Evolutionary conservation across 1,140 invertebrate species (phyloP).

Genomic region (Kradibia gibbosae): DNA sequence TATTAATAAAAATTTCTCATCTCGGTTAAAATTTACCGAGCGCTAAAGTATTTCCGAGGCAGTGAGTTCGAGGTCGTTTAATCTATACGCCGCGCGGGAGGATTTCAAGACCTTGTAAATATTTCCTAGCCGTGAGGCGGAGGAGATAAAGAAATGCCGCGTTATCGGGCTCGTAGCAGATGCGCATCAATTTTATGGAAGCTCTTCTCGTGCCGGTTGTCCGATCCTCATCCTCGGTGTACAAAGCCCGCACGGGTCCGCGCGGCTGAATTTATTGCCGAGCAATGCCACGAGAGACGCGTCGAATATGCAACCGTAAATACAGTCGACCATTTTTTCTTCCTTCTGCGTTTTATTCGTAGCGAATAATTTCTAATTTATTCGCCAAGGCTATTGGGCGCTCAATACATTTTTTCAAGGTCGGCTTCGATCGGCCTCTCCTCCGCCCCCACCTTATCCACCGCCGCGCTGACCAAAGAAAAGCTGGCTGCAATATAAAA

Average conservation of each 20-base stretch:
- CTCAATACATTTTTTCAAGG: conserved; percentile 45
- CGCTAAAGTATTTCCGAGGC: not conserved
- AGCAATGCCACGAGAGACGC: not conserved
- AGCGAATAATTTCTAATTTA: conserved; percentile 35
- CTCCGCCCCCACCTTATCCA: too few relatives aligned
- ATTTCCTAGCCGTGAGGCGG: not conserved
- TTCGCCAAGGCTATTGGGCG: conserved; percentile 22
- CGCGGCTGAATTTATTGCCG: conserved; percentile 13
- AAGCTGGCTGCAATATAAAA: conserved; percentile 11
- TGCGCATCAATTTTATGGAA: conserved; percentile 18
- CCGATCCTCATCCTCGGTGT: not conserved
- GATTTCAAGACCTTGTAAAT: conserved; percentile 3
- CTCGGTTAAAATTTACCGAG: not conserved
- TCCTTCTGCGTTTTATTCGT: not conserved
- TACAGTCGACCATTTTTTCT: not conserved
- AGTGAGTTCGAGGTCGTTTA: not conserved
- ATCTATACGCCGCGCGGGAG: not conserved
- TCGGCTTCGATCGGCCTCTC: conserved; percentile 35
- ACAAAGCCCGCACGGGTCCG: not conserved
- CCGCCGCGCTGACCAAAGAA: not conserved
- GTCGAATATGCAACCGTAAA: conserved; percentile 7
- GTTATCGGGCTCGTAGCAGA: not conserved
- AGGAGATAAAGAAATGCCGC: not conserved
- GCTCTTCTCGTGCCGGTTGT: not conserved
- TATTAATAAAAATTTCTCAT: not conserved